Evolutionary conservation across 1,140 invertebrate genomes (phyloP).

Genomic region (Acyrthosiphon pisum): DNA sequence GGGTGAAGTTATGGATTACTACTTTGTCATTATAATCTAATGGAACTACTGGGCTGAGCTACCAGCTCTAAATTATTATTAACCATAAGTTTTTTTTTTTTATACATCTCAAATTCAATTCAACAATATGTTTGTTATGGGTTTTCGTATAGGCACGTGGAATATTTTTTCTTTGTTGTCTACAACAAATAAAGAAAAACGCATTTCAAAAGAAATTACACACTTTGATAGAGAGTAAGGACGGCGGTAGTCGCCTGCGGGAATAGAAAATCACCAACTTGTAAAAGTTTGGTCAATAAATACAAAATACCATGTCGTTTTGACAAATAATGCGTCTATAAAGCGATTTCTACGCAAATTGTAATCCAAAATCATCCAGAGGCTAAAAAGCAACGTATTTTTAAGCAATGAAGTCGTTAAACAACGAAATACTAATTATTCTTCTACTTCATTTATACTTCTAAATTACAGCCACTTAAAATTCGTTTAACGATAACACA

Average conservation of each 20-base stretch:
- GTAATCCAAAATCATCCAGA: neutral
- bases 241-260: neutral
- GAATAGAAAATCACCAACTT: constrained; percentile 50
- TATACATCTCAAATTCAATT: too few relatives aligned
- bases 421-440: constrained; percentile 18
- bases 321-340: constrained; percentile 6
- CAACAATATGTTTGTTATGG: neutral
- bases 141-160: neutral
- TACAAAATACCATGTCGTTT: constrained; percentile 25
- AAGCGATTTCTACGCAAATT: neutral
- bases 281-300: constrained; percentile 48
- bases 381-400: constrained; percentile 2
- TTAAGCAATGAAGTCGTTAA: neutral
- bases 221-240: neutral
- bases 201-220: constrained; percentile 33
- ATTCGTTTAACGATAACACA: neutral
- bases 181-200: constrained; percentile 12
- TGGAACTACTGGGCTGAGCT: neutral
- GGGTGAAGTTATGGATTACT: neutral
- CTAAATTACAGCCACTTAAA: neutral
- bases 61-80: neutral
- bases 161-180: constrained; percentile 24
- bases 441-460: neutral
- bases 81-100: neutral
- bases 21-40: neutral